A percentile compares a stretch with the other conserved stretches of the same genome.
phyloP scores from a whole-genome alignment of 2,797 vertebrate genomes.

The Cercopithecus mitis region DNA sequence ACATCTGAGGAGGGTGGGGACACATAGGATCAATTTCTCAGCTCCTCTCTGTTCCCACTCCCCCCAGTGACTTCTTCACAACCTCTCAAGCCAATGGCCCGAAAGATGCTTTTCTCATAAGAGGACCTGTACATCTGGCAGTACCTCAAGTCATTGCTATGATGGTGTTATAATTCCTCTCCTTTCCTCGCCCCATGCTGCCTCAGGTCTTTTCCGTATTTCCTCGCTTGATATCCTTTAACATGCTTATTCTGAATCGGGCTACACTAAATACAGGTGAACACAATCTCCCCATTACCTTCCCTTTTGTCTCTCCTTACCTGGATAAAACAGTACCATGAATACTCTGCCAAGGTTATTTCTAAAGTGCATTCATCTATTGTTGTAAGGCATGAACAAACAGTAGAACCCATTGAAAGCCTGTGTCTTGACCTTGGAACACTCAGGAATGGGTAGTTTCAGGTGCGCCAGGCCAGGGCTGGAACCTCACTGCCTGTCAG shows the following conservation, averaged over 20 bases:
- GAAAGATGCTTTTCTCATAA: background rate
- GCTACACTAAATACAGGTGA: background rate
- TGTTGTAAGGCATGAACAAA: background rate
- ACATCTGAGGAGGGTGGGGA: background rate
- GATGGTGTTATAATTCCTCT: background rate
- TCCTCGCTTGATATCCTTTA: background rate
- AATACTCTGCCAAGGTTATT: background rate
- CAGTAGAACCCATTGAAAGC: background rate
- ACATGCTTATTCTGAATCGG: background rate
- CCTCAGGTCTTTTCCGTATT: background rate
- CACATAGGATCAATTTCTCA: background rate
- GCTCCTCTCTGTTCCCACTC: accelerated
- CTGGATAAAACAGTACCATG: background rate
- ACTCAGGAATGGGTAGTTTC: accelerated
- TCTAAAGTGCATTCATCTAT: background rate
- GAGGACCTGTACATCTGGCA: background rate
- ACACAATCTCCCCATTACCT: background rate
- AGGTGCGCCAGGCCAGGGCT: background rate
- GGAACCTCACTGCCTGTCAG: background rate
- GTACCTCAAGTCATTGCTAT: background rate
- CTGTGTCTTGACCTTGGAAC: too few species aligned
- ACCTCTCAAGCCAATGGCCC: background rate
- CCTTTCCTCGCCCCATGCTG: background rate
- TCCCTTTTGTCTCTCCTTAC: background rate
- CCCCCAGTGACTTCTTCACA: accelerated